phyloP scores from a whole-genome alignment of 2,888 invertebrate species.

The Scaptodrosophila latifasciaeformis region DNA sequence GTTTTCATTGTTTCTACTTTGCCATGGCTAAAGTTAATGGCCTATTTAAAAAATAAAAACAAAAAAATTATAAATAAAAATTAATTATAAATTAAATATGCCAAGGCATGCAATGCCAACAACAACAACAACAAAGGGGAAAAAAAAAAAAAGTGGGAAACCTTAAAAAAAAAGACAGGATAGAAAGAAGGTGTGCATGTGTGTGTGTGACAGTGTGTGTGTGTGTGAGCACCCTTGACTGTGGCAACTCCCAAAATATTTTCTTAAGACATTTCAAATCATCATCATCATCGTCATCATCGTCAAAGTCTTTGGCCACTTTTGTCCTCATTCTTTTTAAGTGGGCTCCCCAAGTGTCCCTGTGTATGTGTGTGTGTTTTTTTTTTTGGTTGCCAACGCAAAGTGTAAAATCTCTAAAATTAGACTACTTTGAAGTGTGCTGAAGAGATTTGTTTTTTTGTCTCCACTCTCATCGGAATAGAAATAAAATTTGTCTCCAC shows the following conservation, averaged over 20 bases:
- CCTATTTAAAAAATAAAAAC: slow-evolving; percentile 46
- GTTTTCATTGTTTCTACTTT: background rate
- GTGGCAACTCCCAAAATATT: no score
- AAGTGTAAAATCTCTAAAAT: slow-evolving; percentile 64
- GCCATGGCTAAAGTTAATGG: slow-evolving; percentile 31
- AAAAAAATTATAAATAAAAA: no score
- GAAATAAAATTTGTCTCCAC: no score
- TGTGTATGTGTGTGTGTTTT: background rate
- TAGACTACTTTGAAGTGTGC: slow-evolving; percentile 54
- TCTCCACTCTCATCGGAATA: slow-evolving; percentile 11
- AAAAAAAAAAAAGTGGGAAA: background rate
- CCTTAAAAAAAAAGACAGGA: no score
- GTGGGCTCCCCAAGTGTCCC: background rate
- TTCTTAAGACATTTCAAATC: no score
- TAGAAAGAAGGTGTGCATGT: no score
- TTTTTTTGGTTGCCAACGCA: slow-evolving; percentile 50
- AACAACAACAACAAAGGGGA: background rate
- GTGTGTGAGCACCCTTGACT: no score
- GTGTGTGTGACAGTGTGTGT: no score
- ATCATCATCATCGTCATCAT: no score
- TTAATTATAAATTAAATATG: slow-evolving; percentile 17
- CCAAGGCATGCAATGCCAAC: slow-evolving; percentile 1
- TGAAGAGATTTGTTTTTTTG: slow-evolving; percentile 19
- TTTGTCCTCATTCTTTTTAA: background rate
- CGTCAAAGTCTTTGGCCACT: background rate